These are phyloP conservation scores for Bombus confusus DNA, from an alignment of 1,140 invertebrate genomes.

Conservation along the genomic window DNA sequence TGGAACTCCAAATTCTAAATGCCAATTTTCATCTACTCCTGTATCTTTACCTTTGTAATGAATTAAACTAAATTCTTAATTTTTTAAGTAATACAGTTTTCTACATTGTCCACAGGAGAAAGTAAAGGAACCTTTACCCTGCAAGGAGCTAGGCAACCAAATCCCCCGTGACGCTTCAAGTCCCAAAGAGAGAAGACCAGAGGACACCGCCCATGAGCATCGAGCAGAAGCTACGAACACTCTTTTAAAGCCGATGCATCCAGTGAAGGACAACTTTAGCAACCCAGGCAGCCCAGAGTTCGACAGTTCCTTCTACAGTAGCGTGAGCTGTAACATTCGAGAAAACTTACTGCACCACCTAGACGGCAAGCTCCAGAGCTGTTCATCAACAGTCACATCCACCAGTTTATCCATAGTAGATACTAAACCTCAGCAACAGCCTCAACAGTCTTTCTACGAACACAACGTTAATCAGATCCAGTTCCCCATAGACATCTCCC, in stretches of 20 bases:
- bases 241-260: slow-evolving; percentile 44
- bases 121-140: slow-evolving; percentile 44
- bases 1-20: no score
- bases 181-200: slow-evolving; percentile 54
- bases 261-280: slow-evolving; percentile 57
- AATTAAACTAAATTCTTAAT: neutral
- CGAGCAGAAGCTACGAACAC: slow-evolving; percentile 16
- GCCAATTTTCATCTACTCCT: neutral
- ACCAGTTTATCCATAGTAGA: neutral
- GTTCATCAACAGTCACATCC: slow-evolving; percentile 33
- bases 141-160: slow-evolving; percentile 50
- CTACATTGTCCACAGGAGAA: slow-evolving; percentile 49
- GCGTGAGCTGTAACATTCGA: slow-evolving; percentile 85
- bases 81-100: neutral
- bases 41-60: neutral
- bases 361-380: slow-evolving; percentile 84
- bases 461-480: slow-evolving; percentile 70
- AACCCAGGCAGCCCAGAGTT: slow-evolving; percentile 78
- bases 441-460: slow-evolving; percentile 68
- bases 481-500: slow-evolving; percentile 80
- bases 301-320: slow-evolving; percentile 84
- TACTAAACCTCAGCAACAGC: slow-evolving; percentile 12
- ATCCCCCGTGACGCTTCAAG: slow-evolving; percentile 30
- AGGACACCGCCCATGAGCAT: slow-evolving; percentile 39
- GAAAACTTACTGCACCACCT: slow-evolving; percentile 86